phyloP scores from a whole-genome alignment of 2,797 vertebrate species.

The Sebastolobus altivelis region DNA sequence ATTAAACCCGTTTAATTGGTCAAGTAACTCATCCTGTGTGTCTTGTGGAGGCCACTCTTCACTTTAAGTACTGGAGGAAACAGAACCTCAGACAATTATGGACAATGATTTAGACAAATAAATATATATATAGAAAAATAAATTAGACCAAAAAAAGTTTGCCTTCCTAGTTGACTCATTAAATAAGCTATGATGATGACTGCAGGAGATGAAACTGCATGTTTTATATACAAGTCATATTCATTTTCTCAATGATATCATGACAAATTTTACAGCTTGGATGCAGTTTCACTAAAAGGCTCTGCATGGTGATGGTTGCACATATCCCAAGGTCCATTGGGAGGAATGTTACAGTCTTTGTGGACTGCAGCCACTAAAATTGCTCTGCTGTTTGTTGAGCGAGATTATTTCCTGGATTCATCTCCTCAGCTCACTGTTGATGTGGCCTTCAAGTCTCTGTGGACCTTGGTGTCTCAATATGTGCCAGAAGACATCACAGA shows the following conservation, averaged over 20 bases:
- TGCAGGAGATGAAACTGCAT: neutral
- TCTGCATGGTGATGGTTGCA: neutral
- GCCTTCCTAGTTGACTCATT: neutral
- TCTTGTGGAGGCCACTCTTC: neutral
- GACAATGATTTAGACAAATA: conserved; percentile 7
- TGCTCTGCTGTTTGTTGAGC: conserved; percentile 30
- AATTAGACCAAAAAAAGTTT: neutral
- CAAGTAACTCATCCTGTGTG: neutral
- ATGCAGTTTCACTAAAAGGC: neutral
- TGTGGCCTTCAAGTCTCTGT: conserved; percentile 6
- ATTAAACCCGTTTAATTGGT: conserved; percentile 24
- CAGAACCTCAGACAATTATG: neutral
- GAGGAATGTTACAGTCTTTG: conserved; percentile 14
- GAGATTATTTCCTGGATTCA: conserved; percentile 30
- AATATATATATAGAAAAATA: neutral
- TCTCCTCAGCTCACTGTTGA: neutral
- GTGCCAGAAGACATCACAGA: conserved; percentile 16
- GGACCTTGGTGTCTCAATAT: neutral
- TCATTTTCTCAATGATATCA: neutral
- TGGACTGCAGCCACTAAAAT: neutral
- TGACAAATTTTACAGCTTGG: neutral
- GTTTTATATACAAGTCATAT: conserved; percentile 1
- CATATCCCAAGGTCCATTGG: neutral
- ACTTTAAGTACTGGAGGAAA: conserved; percentile 3
- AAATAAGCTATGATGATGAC: neutral